Base-by-base conservation (phyloP, 1,140 invertebrate species). In the Aphaenogaster ashmeadi region DNA sequence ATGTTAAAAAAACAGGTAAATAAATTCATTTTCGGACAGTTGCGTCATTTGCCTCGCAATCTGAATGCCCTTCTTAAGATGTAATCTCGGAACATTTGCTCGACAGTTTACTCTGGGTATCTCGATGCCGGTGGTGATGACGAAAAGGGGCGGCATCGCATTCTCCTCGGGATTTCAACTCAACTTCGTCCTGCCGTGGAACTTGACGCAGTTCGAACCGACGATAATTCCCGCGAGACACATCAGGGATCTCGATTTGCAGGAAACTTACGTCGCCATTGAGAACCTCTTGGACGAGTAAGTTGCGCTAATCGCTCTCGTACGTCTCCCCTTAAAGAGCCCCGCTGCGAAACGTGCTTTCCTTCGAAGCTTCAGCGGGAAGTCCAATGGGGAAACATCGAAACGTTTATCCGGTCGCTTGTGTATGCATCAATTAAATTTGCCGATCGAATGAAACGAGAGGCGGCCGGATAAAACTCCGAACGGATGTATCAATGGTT, bases 121-220 rank as follows among this genome's bases (percentile, higher is more conserved):
- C 52, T 94, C 95, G 18, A 84, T 94, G 36, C 95, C 95, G 8
- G 78, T 95, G 2, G 84, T 85, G 58, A 94, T 92, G 92, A 92
- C 79, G 89, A 93, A 94, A 87, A 92, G 86, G 52, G 95, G 95
- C 15, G 90, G 91, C 50, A 38, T 95, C 44, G 91, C 88, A 47
- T 95, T 93, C 88, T 91, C 91, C 47, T 87, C 87, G 11, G 95
- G 92, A 64, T 95, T 93, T 91, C 95, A 95, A 93, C 93, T 95
- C 91, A 95, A 95, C 91, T 95, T 93, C 87, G 88, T 41, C 13
- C 87, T 95, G 85, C 94, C 95, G 33, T 94, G 90, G 91, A 95
- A 95, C 92, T 71, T 92, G 89, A 94, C 93, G 87, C 93, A 95
- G 89, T 92, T 95, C 18, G 92, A 94, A 79, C 88, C 93, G 54